Evolutionary conservation across 2,888 invertebrate species (phyloP), one percentile per base, ranked within the genome.

Genomic region (Troides oblongomaculatus): DNA sequence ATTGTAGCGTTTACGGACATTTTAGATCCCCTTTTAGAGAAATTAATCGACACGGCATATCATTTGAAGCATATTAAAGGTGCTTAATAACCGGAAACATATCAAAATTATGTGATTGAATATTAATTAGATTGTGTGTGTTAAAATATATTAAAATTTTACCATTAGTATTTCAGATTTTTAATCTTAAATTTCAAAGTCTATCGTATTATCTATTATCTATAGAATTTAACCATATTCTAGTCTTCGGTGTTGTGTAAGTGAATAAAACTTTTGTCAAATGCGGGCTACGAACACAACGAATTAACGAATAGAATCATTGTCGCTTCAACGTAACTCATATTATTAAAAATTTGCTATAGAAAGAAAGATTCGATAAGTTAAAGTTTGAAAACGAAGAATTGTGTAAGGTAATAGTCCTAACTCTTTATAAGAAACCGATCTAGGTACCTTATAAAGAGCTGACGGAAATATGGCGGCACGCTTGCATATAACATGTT

Each of bases 201-300:
- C 56, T 66, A 39, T 62, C 53, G 23, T 66, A 63, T 62, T 23
- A 53, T 23, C 53, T 67, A 53, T 53, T 53, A 64, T 70, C 65
- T 61, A 68, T 61, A 46, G 71, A 66, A 56, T 62, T 72, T 62
- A 61, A 56, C 64, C 64, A 72, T 69, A 68, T 65, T 64, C 12
- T 68, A 58, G 25, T 69, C 69, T 70, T 72, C 62, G 68, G 66
- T 73, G 70, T 69, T 71, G 70, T 71, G 50, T 50, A 64, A 64
- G 68, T 70, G 61, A 66, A n/a, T 25, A 62, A 74, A 87, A 87
- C 90, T 91, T 90, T 84, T 90, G 90, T 87, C 91, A 90, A 90
- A 91, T 90, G 90, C 90, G 87, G 91, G 92, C 91, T 89, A 87
- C 78, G 75, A 76, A 81, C 82, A 91, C 91, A 91, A 91, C 91